Evolutionary conservation across 2,113 vertebrate genomes (phyloP).

Genomic region (Passer montanus): DNA sequence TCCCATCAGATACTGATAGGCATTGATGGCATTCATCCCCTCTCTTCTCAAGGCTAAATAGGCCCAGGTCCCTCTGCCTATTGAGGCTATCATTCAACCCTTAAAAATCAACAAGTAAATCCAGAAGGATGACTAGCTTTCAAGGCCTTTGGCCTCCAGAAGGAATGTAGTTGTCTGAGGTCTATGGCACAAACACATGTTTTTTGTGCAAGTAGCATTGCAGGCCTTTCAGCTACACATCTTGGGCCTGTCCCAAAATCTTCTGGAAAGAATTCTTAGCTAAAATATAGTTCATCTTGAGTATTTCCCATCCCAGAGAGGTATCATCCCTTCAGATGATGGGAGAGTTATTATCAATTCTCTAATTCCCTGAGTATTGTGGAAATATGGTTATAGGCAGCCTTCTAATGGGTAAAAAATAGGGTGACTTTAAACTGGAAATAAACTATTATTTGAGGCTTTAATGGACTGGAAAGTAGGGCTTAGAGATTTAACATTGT

Average conservation of each 20-base stretch:
- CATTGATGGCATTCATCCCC: neutral
- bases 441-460: constrained; percentile 49
- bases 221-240: constrained; percentile 32
- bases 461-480: constrained; percentile 66
- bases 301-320: constrained; percentile 22
- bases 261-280: constrained; percentile 40
- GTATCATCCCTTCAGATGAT: neutral
- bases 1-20: neutral
- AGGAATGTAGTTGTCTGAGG: neutral
- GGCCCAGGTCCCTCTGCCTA: neutral
- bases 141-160: constrained; percentile 1
- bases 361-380: constrained; percentile 40
- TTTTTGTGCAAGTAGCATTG: constrained; percentile 57
- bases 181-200: constrained; percentile 15
- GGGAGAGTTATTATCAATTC: constrained; percentile 42
- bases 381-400: constrained; percentile 42
- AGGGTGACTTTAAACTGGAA: constrained; percentile 63
- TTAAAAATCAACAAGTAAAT: neutral
- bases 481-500: constrained; percentile 27
- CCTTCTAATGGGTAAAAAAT: constrained; percentile 38
- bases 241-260: constrained; percentile 41
- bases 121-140: neutral
- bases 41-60: neutral
- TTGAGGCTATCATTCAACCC: neutral
- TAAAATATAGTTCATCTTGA: constrained; percentile 32